Evolutionary conservation across 2,888 invertebrate species (phyloP).

Genomic region (Drosophila paramelanica): DNA sequence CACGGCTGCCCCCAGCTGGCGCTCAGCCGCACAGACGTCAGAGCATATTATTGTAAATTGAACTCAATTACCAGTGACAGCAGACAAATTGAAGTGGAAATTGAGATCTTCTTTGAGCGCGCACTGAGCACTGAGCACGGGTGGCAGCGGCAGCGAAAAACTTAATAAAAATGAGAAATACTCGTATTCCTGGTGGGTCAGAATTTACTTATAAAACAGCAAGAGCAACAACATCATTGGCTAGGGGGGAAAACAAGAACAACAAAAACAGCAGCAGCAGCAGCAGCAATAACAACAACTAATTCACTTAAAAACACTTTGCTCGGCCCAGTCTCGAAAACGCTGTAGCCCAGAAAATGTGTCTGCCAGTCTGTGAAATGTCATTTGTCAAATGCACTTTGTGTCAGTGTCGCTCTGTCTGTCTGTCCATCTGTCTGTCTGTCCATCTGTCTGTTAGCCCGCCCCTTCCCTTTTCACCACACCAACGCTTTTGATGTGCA

Average conservation of each 20-base stretch:
- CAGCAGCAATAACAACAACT: conserved; percentile 54
- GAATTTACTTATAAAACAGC: conserved; percentile 17
- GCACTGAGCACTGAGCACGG: conserved; percentile 5
- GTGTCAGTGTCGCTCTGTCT: conserved; percentile 57
- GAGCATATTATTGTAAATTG: conserved; percentile 83
- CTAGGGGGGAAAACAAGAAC: too few species aligned
- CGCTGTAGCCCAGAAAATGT: conserved; percentile 56
- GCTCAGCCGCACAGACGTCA: conserved; percentile 77
- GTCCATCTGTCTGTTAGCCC: conserved; percentile 25
- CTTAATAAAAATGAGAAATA: conserved; percentile 72
- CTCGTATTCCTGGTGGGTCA: conserved; percentile 25
- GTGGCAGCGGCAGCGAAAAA: conserved; percentile 27
- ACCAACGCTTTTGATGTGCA: conserved; percentile 64
- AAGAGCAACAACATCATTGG: conserved; percentile 12
- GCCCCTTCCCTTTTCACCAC: conserved; percentile 16
- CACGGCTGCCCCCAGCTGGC: conserved; percentile 47
- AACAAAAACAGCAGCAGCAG: conserved; percentile 25
- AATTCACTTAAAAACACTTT: conserved; percentile 79
- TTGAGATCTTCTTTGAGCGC: conserved; percentile 81
- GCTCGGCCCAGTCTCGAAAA: conserved; percentile 58
- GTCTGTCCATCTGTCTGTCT: conserved; percentile 8
- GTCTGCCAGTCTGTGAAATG: conserved; percentile 82
- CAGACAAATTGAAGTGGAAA: conserved; percentile 85
- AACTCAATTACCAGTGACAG: conserved; percentile 84
- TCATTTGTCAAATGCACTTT: conserved; percentile 84